Percentiles rank a stretch among this genome's conserved stretches.
Evolutionary conservation across 2,797 vertebrate genomes (phyloP).

Genomic region (Rachycentron canadum): DNA sequence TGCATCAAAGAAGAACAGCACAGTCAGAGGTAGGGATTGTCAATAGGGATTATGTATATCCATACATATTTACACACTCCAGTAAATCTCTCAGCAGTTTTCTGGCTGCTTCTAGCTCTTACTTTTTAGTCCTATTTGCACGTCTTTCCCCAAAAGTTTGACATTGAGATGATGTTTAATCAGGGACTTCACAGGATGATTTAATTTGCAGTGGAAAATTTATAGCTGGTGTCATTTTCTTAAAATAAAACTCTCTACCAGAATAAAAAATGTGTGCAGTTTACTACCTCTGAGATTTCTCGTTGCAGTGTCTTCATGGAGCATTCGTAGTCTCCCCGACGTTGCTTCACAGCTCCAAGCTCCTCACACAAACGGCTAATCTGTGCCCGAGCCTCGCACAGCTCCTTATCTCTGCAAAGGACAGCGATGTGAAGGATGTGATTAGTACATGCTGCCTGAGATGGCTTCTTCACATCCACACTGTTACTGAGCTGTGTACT

Average conservation of each 20-base stretch:
- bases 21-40: conserved; percentile 31
- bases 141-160: neutral
- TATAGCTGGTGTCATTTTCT: neutral
- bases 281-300: conserved; percentile 36
- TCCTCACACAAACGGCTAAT: conserved; percentile 1
- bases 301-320: conserved; percentile 15
- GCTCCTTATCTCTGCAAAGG: conserved; percentile 35
- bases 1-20: conserved; percentile 21
- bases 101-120: neutral
- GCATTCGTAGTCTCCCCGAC: neutral
- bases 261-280: conserved; percentile 4
- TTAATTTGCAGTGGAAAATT: neutral
- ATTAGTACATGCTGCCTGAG: neutral
- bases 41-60: conserved; percentile 30
- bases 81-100: conserved; percentile 30
- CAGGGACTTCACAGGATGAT: neutral
- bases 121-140: neutral
- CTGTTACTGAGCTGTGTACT: conserved; percentile 48
- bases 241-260: neutral
- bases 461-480: conserved; percentile 1
- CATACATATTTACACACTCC: conserved; percentile 30
- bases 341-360: neutral
- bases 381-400: conserved; percentile 12
- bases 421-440: neutral
- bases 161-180: conserved; percentile 1